Evolutionary conservation across 2,888 invertebrate genomes (phyloP).

Genomic region (Seira sanloemensis): DNA sequence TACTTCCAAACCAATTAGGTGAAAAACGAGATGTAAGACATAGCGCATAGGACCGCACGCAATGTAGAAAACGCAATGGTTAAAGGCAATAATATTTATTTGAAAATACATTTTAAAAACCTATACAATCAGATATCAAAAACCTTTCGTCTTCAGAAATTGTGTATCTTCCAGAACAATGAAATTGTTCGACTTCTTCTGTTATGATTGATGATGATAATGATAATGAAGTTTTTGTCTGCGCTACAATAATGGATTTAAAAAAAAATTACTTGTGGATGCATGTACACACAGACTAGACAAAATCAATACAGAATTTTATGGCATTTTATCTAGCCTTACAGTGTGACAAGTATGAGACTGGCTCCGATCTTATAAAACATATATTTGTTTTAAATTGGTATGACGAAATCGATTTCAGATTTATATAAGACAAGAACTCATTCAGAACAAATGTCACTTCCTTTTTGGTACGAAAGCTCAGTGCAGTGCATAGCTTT

Average conservation of each 20-base stretch:
- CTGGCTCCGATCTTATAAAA: conserved; percentile 63
- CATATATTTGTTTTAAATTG: conserved; percentile 22
- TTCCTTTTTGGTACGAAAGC: conserved; percentile 31
- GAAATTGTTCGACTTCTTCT: no score
- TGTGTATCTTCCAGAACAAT: neutral
- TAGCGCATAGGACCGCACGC: neutral
- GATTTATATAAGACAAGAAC: neutral
- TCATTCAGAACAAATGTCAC: conserved; percentile 8
- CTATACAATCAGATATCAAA: conserved; percentile 3
- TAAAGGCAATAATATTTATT: conserved; percentile 2
- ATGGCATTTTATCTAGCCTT: conserved; percentile 66
- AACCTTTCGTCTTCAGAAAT: neutral
- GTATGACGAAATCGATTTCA: conserved; percentile 6
- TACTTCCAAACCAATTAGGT: conserved; percentile 7
- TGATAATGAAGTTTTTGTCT: neutral
- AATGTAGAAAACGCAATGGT: neutral
- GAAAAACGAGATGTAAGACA: neutral
- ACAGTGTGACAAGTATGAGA: conserved; percentile 64
- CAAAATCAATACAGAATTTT: neutral
- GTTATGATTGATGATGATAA: neutral
- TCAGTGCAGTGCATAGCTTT: conserved; percentile 54
- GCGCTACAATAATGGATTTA: no score
- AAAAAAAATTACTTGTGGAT: no score
- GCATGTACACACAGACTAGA: conserved; percentile 8
- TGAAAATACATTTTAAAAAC: no score